Base-by-base conservation (phyloP, 2,888 invertebrate genomes). In the Meteorus cinctellus region DNA sequence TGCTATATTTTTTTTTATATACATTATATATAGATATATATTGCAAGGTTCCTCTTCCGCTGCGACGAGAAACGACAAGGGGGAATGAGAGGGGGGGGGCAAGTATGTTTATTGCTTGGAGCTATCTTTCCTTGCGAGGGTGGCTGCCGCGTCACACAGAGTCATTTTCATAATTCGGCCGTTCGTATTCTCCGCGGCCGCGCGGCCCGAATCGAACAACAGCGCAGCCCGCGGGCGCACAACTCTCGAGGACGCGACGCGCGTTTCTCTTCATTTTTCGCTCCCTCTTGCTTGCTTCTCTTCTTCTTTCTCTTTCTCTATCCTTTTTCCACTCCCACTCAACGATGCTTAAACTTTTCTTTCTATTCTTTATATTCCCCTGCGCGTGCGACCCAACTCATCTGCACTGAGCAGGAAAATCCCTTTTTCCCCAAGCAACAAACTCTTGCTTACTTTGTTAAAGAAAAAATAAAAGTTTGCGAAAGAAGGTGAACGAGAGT, bases 161-260 rank as follows among this genome's bases (percentile, higher is more conserved):
- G 88, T 91, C 90, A 92, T 92, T 92, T 92, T 92, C 91, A 92
- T 92, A 92, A 92, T 92, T 92, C 89, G 90, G 91, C 91, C 91
- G 91, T 92, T 91, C 92, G 91, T 92, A 92, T 92, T 91, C 92
- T 90, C 90, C 86, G 86, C 86, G 87, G 86, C 85, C 88, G 87
- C 89, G 90, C 90, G 90, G 88, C 89, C 89, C 88, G 91, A 90
- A 91, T 91, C 91, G 91, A 91, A 91, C 90, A 90, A 90, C 90
- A 88, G 86, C 86, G 82, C 88, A 88, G 87, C 88, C 88, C 89
- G 88, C 87, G 86, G 84, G 84, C 86, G 89, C 78, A 80, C 80
- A 80, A 81, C 24, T 55, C 82, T 81, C 84, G 81, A 82, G 83
- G 83, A 82, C 80, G 80, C 81, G 69, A 75, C 45, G 68, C 77